Percentiles rank a stretch among this genome's conserved stretches.
phyloP scores from a whole-genome alignment of 1,140 invertebrate genomes.

The Charaxes varanes region DNA sequence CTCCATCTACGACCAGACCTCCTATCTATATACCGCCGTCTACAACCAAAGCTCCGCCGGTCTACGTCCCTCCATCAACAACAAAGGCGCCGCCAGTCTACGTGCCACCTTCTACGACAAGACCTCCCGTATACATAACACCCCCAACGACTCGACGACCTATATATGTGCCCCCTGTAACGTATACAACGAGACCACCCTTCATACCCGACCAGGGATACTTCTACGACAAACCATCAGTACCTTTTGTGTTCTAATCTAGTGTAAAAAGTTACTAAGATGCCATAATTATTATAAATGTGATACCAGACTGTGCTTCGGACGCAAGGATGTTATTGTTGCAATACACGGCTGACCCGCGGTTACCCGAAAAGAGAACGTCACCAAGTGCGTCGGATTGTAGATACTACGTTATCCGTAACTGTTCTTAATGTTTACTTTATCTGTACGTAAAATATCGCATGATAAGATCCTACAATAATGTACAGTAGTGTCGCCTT shows the following conservation, averaged over 20 bases:
- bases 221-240: constrained; percentile 54
- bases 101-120: constrained; percentile 12
- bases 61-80: constrained; percentile 12
- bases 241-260: constrained; percentile 59
- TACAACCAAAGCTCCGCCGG: constrained; percentile 14
- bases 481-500: too few relatives aligned
- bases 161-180: constrained; percentile 19
- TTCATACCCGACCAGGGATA: constrained; percentile 52
- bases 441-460: too few relatives aligned
- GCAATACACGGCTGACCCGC: too few relatives aligned
- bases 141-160: constrained; percentile 21
- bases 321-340: constrained; percentile 3
- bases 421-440: too few relatives aligned
- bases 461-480: too few relatives aligned
- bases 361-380: too few relatives aligned
- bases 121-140: constrained; percentile 21
- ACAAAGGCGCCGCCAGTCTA: constrained; percentile 14
- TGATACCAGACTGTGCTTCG: constrained; percentile 57
- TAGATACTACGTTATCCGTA: too few relatives aligned
- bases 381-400: too few relatives aligned
- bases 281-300: constrained; percentile 65
- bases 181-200: constrained; percentile 38
- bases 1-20: constrained; percentile 18
- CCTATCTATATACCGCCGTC: constrained; percentile 19
- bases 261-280: constrained; percentile 33